These are phyloP conservation scores for Tachypleus tridentatus DNA, from an alignment of 1,140 invertebrate species.

Conservation along the genomic window DNA sequence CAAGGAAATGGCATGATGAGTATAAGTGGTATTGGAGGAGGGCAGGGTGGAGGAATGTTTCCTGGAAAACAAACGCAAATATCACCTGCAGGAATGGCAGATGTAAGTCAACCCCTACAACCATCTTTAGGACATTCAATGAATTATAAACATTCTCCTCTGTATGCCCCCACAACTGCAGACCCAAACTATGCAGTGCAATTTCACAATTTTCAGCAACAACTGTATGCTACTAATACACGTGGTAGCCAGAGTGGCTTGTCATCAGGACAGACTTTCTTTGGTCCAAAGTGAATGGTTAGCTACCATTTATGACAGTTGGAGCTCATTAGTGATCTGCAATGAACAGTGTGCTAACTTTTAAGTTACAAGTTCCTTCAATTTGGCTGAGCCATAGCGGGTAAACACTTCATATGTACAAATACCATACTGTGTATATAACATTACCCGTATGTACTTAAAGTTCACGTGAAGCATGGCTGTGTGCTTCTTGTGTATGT, in stretches of 20 bases:
- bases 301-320: no score
- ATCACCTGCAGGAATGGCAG: slow-evolving; percentile 32
- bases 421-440: no score
- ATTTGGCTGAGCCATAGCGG: no score
- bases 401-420: no score
- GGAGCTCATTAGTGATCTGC: no score
- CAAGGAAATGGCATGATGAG: slow-evolving; percentile 3
- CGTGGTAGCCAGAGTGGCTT: slow-evolving; percentile 30
- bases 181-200: slow-evolving; percentile 88
- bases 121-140: slow-evolving; percentile 61
- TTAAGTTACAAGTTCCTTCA: no score
- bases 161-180: slow-evolving; percentile 66
- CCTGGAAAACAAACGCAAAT: slow-evolving; percentile 17
- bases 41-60: slow-evolving; percentile 15
- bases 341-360: no score
- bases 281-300: no score
- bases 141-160: slow-evolving; percentile 59
- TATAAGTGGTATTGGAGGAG: slow-evolving; percentile 14
- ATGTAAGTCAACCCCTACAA: slow-evolving; percentile 52
- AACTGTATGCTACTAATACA: slow-evolving; percentile 79
- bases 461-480: no score
- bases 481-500: no score
- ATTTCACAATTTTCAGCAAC: slow-evolving; percentile 90
- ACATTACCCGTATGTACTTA: no score
- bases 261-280: no score